These are phyloP conservation scores for Uromys caudimaculatus DNA, from an alignment of 2,797 vertebrate genomes.

Conservation along the genomic window DNA sequence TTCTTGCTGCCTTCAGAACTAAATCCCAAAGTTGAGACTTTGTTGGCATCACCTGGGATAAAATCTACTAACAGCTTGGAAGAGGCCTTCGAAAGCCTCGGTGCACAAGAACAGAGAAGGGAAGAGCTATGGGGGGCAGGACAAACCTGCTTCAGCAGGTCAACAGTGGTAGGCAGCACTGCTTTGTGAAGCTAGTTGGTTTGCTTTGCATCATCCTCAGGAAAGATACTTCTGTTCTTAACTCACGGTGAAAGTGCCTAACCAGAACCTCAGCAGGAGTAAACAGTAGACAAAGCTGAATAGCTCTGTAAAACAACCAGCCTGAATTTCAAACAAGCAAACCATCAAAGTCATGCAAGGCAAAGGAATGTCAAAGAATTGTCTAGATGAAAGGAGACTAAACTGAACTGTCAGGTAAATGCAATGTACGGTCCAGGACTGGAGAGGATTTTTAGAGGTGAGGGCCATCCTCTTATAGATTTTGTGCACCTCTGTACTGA, in stretches of 20 bases:
- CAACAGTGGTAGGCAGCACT: background rate
- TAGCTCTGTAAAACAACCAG: background rate
- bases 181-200: background rate
- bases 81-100: background rate
- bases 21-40: background rate
- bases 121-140: background rate
- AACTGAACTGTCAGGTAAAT: background rate
- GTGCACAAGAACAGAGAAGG: background rate
- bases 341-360: background rate
- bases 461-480: background rate
- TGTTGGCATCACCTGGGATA: background rate
- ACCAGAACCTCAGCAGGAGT: background rate
- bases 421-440: background rate
- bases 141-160: background rate
- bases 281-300: background rate
- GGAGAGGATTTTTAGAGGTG: background rate
- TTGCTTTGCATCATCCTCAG: background rate
- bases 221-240: background rate
- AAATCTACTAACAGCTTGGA: background rate
- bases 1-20: background rate
- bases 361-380: background rate
- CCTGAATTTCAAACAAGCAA: background rate
- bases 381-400: background rate
- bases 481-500: background rate
- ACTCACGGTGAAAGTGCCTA: background rate